A percentile compares a stretch with the other conserved stretches of the same genome.
phyloP scores from a whole-genome alignment of 2,888 invertebrate genomes.

The Bellardia pandia region DNA sequence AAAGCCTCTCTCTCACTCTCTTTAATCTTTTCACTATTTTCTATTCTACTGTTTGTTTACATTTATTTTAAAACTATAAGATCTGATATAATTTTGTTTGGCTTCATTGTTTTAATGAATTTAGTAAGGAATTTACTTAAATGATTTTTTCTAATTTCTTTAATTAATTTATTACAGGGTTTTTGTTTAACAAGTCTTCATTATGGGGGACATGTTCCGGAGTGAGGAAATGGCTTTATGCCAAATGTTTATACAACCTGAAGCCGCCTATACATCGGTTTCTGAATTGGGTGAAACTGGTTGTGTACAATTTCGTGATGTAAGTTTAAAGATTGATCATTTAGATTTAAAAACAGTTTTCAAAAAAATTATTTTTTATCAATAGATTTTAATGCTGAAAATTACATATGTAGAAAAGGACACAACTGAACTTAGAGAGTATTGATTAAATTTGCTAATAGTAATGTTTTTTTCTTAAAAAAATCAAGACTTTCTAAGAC shows the following conservation, averaged over 20 bases:
- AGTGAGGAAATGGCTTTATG: constrained; percentile 96
- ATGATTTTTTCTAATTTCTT: constrained; percentile 15
- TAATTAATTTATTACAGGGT: constrained; percentile 55
- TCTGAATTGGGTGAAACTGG: constrained; percentile 98
- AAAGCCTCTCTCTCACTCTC: no score
- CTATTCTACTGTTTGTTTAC: not conserved
- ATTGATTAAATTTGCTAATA: no score
- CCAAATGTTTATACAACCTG: constrained; percentile 98
- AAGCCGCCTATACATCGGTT: constrained; percentile 97
- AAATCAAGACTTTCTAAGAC: no score
- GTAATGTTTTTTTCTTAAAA: no score
- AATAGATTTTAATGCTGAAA: no score
- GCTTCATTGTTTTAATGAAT: no score
- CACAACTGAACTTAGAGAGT: no score
- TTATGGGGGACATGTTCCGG: constrained; percentile 93
- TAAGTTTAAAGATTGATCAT: constrained; percentile 85
- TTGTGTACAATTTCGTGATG: constrained; percentile 97
- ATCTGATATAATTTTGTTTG: no score
- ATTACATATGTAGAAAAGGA: no score
- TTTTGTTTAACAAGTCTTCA: constrained; percentile 78
- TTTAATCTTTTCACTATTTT: no score
- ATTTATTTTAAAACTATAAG: not conserved
- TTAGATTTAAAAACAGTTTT: no score
- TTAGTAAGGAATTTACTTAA: not conserved
- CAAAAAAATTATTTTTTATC: no score